Evolutionary conservation across 2,113 vertebrate genomes (phyloP).

Genomic region (Agelaius tricolor): DNA sequence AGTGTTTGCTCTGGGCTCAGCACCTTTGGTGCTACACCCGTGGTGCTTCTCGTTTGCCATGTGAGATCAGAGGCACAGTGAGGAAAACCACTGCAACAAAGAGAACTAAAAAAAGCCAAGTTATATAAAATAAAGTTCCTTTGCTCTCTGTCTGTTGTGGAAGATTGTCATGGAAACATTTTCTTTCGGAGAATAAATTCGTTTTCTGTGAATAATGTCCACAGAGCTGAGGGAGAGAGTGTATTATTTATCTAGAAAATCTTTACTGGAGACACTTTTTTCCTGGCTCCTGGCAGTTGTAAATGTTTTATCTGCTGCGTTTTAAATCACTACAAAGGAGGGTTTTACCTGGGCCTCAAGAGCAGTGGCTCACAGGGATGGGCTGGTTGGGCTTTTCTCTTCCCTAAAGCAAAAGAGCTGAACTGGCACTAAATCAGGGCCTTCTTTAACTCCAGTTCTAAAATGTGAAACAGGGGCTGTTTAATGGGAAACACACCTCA

Average conservation of each 20-base stretch:
- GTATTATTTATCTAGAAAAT: constrained; percentile 4
- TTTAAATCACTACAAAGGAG: constrained; percentile 19
- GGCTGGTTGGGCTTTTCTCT: background rate
- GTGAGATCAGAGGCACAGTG: background rate
- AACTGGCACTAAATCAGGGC: background rate
- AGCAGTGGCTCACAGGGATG: background rate
- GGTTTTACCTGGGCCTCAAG: background rate
- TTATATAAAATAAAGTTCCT: constrained; percentile 59
- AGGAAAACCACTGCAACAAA: constrained; percentile 19
- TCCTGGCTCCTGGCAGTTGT: background rate
- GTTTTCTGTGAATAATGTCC: constrained; percentile 51
- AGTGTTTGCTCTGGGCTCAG: background rate
- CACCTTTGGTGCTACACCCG: background rate
- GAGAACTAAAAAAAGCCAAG: constrained; percentile 58
- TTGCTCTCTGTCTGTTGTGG: constrained; percentile 54
- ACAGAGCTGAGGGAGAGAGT: background rate
- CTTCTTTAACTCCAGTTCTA: background rate
- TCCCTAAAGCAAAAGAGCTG: background rate
- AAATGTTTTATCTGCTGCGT: constrained; percentile 20
- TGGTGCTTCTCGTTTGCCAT: background rate
- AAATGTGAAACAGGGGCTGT: background rate
- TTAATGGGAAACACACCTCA: background rate
- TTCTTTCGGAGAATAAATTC: constrained; percentile 48
- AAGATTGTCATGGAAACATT: constrained; percentile 70
- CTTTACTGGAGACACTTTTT: constrained; percentile 12